A percentile compares a stretch with the other conserved stretches of the same genome.
These are phyloP conservation scores for Gallirallus australis DNA, from an alignment of 2,797 vertebrate genomes.

Conservation along the genomic window DNA sequence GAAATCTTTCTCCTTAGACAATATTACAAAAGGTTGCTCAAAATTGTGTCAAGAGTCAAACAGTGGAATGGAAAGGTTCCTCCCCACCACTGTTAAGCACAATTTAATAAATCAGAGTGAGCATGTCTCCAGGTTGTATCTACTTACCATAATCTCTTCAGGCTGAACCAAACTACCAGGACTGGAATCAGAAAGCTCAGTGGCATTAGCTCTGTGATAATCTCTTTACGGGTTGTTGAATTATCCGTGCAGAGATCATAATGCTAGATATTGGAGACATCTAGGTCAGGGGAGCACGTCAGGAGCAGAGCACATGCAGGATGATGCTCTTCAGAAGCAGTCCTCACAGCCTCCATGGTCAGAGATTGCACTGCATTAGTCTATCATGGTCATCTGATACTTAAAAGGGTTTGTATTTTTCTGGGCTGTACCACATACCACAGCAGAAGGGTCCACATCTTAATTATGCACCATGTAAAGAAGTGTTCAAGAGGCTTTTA, in stretches of 20 bases:
- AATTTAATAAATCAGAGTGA: background rate
- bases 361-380: background rate
- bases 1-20: background rate
- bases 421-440: background rate
- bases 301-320: background rate
- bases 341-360: background rate
- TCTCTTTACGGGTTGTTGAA: background rate
- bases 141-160: background rate
- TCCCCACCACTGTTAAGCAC: background rate
- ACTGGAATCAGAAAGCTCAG: background rate
- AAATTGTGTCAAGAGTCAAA: background rate
- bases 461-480: background rate
- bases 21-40: background rate
- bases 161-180: background rate
- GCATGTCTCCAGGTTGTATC: background rate
- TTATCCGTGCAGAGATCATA: background rate
- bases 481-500: background rate
- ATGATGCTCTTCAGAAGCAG: background rate
- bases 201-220: background rate
- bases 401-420: background rate
- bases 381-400: background rate
- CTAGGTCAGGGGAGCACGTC: rapidly evolving
- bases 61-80: background rate
- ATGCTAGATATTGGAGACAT: background rate
- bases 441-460: background rate